Conservation (phyloP, 2,797 vertebrate species). For the Alexandromys oeconomus region DNA sequence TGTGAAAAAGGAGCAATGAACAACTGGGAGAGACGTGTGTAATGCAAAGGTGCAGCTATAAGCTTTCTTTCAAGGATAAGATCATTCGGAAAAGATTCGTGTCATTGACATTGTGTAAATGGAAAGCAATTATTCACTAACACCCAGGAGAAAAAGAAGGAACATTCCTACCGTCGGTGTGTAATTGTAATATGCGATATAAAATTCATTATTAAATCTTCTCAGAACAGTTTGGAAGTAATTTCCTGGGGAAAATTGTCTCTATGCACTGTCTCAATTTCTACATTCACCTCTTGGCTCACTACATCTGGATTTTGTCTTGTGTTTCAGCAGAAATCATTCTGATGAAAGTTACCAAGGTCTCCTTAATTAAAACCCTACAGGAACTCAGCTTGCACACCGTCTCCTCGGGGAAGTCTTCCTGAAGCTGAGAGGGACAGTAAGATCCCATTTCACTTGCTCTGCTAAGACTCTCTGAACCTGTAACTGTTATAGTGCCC, state of each 20-base stretch:
- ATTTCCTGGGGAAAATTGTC: conserved; percentile 1
- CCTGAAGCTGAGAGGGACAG: background rate
- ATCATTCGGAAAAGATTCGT: conserved; percentile 6
- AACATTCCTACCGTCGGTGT: background rate
- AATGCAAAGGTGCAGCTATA: background rate
- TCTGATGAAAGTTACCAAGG: conserved; percentile 31
- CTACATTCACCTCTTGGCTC: conserved; percentile 24
- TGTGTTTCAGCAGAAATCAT: conserved; percentile 36
- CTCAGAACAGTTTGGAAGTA: conserved; percentile 52
- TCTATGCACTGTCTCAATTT: conserved; percentile 27
- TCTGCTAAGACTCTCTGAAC: background rate
- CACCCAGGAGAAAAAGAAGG: background rate
- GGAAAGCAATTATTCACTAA: conserved; percentile 49
- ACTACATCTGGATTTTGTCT: conserved; percentile 35
- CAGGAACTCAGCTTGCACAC: conserved; percentile 6
- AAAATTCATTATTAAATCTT: conserved; percentile 60
- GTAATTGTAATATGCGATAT: conserved; percentile 28
- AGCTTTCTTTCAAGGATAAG: background rate
- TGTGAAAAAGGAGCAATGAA: background rate
- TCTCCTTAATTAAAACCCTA: conserved; percentile 34
- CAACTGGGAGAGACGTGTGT: background rate
- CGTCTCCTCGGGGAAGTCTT: conserved; percentile 27
- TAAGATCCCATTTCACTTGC: conserved; percentile 16
- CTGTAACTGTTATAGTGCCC: background rate
- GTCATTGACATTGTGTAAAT: background rate